phyloP scores from a whole-genome alignment of 2,888 invertebrate species.

The Liodrosophila aerea region DNA sequence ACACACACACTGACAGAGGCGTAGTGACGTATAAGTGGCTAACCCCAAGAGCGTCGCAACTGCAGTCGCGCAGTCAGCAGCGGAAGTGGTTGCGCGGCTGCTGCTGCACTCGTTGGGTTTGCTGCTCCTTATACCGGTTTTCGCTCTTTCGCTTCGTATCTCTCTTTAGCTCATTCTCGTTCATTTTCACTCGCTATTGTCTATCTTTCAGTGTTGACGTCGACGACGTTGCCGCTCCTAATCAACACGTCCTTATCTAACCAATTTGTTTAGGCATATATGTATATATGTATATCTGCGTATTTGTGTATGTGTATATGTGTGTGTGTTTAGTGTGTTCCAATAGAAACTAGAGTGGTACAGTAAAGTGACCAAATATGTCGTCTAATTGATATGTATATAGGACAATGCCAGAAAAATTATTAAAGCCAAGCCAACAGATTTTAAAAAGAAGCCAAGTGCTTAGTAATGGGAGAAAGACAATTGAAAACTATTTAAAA shows the following conservation, averaged over 20 bases:
- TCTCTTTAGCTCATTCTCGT: too few species aligned
- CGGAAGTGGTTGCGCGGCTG: neutral
- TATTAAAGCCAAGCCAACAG: too few species aligned
- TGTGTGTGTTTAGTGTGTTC: conserved; percentile 18
- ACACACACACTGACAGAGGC: too few species aligned
- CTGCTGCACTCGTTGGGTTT: conserved; percentile 9
- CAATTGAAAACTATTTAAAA: too few species aligned
- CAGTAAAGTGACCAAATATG: too few species aligned
- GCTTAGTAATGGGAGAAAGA: too few species aligned
- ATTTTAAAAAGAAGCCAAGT: too few species aligned
- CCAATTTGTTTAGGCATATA: conserved; percentile 41
- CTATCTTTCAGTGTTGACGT: conserved; percentile 35
- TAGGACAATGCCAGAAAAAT: too few species aligned
- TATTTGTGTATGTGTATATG: conserved; percentile 5
- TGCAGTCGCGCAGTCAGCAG: conserved; percentile 12
- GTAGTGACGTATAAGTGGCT: too few species aligned
- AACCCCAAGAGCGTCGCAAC: conserved; percentile 20
- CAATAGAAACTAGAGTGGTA: too few species aligned
- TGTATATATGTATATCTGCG: conserved; percentile 3
- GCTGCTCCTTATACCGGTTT: conserved; percentile 37
- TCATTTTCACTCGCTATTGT: conserved; percentile 70
- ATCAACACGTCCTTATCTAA: conserved; percentile 74
- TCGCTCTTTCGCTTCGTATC: too few species aligned
- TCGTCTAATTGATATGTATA: too few species aligned
- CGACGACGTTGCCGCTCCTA: conserved; percentile 47